phyloP scores from a whole-genome alignment of 37 sponge, comb jelly and placozoan genomes.

The Lycopodina hypogea region DNA sequence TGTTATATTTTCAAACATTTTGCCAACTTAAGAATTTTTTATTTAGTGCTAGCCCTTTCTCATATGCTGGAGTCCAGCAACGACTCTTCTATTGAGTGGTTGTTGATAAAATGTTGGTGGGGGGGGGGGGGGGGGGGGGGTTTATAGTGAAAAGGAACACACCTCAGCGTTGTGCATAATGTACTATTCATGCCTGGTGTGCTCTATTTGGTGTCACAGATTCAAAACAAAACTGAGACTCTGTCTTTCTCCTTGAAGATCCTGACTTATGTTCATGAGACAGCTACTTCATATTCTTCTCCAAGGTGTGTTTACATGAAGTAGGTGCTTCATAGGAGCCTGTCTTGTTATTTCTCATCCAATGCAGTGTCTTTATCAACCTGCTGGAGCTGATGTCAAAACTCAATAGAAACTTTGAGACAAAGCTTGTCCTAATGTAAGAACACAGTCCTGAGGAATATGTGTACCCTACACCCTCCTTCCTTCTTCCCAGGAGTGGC shows the following conservation, averaged over 20 bases:
- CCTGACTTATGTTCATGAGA: slow-evolving; percentile 14
- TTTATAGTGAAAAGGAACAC: too few relatives aligned
- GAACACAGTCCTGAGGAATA: too few relatives aligned
- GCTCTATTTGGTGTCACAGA: not conserved
- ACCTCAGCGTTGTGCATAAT: not conserved
- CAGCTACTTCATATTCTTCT: slow-evolving; percentile 6
- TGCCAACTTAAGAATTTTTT: too few relatives aligned
- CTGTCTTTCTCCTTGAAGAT: slow-evolving; percentile 7
- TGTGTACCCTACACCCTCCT: too few relatives aligned
- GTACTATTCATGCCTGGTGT: not conserved
- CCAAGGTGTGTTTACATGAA: slow-evolving; percentile 1
- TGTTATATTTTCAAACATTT: too few relatives aligned
- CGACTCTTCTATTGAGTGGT: not conserved
- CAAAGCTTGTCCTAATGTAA: slow-evolving; percentile 27
- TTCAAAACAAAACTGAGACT: too few relatives aligned
- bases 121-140: not conserved
- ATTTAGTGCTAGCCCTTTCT: too few relatives aligned
- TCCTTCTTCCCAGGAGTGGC: too few relatives aligned
- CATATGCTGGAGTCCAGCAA: too few relatives aligned
- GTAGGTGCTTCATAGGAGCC: too few relatives aligned
- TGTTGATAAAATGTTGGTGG: not conserved
- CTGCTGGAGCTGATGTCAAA: slow-evolving; percentile 34
- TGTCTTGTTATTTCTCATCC: not conserved
- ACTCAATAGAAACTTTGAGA: slow-evolving; percentile 44
- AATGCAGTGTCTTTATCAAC: slow-evolving; percentile 32